Evolutionary conservation across 30 jellyfish, hydroid and myxozoan species (phyloP).

Genomic region (Hydractinia echinata): DNA sequence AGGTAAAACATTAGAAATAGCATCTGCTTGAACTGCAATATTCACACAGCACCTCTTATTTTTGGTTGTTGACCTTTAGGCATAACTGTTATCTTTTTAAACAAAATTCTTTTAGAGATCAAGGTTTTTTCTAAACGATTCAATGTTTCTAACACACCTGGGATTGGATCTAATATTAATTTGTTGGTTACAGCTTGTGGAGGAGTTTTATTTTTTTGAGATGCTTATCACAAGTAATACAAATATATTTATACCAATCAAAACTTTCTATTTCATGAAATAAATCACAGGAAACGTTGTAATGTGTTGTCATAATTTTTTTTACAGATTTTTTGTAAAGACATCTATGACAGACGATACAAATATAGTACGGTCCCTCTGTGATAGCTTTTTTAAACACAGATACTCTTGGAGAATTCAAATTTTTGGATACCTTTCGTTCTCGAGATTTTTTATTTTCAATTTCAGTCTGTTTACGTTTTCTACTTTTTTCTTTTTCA

Average conservation of each 20-base stretch:
- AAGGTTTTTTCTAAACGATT: slow-evolving; percentile 1
- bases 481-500: background rate
- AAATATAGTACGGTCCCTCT: background rate
- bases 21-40: background rate
- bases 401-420: background rate
- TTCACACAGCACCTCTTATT: background rate
- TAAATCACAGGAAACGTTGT: no score
- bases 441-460: background rate
- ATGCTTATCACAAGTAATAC: no score
- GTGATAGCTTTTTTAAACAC: background rate
- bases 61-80: slow-evolving; percentile 4
- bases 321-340: no score
- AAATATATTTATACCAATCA: no score
- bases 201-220: no score
- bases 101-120: background rate
- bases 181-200: no score
- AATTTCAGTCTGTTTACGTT: background rate
- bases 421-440: background rate
- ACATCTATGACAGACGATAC: no score
- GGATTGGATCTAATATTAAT: no score
- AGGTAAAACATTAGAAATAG: background rate
- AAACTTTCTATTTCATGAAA: no score
- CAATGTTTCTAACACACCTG: background rate
- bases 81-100: background rate
- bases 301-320: no score